These are phyloP conservation scores for Ichneumon xanthorius DNA, from an alignment of 2,888 invertebrate genomes.

Conservation along the genomic window DNA sequence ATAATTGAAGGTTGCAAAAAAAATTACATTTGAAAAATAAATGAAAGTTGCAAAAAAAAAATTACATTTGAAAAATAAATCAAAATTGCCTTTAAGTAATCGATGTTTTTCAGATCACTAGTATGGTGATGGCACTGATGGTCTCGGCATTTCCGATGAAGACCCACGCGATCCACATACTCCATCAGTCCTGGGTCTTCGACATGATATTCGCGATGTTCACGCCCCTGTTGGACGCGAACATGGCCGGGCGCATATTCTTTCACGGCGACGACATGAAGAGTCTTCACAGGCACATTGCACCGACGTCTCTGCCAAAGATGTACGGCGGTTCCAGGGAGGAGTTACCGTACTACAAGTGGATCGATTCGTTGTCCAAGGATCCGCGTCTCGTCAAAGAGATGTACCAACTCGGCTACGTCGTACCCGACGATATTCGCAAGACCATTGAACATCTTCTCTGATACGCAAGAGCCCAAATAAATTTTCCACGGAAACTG, in stretches of 20 bases:
- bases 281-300: constrained; percentile 91
- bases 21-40: too few species aligned
- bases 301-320: constrained; percentile 90
- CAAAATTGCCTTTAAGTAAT: neutral
- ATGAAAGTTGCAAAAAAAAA: too few species aligned
- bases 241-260: constrained; percentile 89
- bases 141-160: constrained; percentile 90
- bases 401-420: constrained; percentile 88
- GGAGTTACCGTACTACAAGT: constrained; percentile 91
- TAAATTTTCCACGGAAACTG: neutral
- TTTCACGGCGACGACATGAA: constrained; percentile 91
- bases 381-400: constrained; percentile 88
- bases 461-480: neutral
- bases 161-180: constrained; percentile 91
- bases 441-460: constrained; percentile 62
- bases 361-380: constrained; percentile 89
- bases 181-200: constrained; percentile 93
- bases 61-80: neutral
- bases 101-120: constrained; percentile 78
- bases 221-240: constrained; percentile 90
- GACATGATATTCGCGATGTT: constrained; percentile 92
- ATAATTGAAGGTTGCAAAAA: too few species aligned
- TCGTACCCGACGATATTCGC: constrained; percentile 83
- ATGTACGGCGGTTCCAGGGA: constrained; percentile 90
- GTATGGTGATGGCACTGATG: constrained; percentile 82